These are phyloP conservation scores for Schizaphis graminum DNA, from an alignment of 2,888 invertebrate genomes.

Conservation along the genomic window DNA sequence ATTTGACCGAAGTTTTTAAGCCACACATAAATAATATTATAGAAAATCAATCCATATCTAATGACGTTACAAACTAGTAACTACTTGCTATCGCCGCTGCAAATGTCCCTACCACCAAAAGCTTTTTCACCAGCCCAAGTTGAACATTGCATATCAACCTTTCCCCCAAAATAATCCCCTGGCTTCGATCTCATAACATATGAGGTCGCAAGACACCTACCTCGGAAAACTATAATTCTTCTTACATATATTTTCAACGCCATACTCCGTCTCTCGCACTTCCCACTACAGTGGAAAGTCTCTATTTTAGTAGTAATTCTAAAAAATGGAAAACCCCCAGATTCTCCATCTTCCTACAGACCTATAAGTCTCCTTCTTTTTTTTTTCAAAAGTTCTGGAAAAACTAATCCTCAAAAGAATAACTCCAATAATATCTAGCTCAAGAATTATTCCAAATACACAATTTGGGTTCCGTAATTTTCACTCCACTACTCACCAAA, in stretches of 20 bases:
- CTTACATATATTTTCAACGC: background rate
- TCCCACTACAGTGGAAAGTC: background rate
- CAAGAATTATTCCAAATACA: too few relatives aligned
- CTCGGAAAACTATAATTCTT: background rate
- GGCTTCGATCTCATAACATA: slow-evolving; percentile 31
- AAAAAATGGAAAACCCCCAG: background rate
- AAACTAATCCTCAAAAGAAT: too few relatives aligned
- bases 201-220: too few relatives aligned
- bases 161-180: slow-evolving; percentile 3
- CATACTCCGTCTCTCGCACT: background rate
- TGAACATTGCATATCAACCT: background rate
- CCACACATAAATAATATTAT: background rate
- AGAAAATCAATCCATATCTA: background rate
- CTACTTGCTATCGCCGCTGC: background rate
- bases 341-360: background rate
- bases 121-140: too few relatives aligned
- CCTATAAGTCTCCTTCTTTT: background rate
- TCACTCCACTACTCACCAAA: too few relatives aligned
- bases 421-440: too few relatives aligned
- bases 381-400: too few relatives aligned
- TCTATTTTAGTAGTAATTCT: background rate
- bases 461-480: too few relatives aligned
- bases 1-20: too few relatives aligned
- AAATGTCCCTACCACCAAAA: too few relatives aligned
- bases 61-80: slow-evolving; percentile 4